A percentile compares a stretch with the other conserved stretches of the same genome.
These are phyloP conservation scores for Drosophila subsilvestris DNA, from an alignment of 2,888 invertebrate genomes.

Conservation along the genomic window DNA sequence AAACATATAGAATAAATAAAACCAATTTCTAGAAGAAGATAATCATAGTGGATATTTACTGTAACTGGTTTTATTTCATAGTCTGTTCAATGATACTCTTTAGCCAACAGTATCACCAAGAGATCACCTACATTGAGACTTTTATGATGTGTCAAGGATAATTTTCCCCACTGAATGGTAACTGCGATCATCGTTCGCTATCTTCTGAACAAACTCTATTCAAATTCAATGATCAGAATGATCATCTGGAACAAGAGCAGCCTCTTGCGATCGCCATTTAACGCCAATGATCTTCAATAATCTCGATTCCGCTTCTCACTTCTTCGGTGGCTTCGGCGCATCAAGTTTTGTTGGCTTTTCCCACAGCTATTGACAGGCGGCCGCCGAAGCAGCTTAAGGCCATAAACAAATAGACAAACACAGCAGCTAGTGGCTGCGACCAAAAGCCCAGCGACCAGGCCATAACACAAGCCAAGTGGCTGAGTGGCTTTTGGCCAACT, in stretches of 20 bases:
- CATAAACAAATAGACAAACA: conserved; percentile 76
- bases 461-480: conserved; percentile 34
- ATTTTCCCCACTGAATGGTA: background rate
- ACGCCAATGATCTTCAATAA: conserved; percentile 40
- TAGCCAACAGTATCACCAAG: too few relatives aligned
- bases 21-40: too few relatives aligned
- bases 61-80: too few relatives aligned
- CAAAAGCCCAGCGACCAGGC: conserved; percentile 9
- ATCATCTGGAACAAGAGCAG: conserved; percentile 14
- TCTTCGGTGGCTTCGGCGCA: conserved; percentile 47
- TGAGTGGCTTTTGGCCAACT: conserved; percentile 71
- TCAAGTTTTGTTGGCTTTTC: conserved; percentile 72
- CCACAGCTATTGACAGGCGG: conserved; percentile 73
- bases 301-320: conserved; percentile 17
- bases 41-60: too few relatives aligned
- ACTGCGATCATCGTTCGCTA: background rate
- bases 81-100: too few relatives aligned
- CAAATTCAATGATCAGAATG: conserved; percentile 5
- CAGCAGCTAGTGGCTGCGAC: conserved; percentile 43
- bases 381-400: conserved; percentile 66
- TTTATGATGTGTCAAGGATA: background rate
- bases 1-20: too few relatives aligned
- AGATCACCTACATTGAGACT: too few relatives aligned
- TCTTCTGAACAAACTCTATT: background rate
- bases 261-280: conserved; percentile 21